phyloP scores from a whole-genome alignment of 2,797 vertebrate species.

The Potorous gilbertii region DNA sequence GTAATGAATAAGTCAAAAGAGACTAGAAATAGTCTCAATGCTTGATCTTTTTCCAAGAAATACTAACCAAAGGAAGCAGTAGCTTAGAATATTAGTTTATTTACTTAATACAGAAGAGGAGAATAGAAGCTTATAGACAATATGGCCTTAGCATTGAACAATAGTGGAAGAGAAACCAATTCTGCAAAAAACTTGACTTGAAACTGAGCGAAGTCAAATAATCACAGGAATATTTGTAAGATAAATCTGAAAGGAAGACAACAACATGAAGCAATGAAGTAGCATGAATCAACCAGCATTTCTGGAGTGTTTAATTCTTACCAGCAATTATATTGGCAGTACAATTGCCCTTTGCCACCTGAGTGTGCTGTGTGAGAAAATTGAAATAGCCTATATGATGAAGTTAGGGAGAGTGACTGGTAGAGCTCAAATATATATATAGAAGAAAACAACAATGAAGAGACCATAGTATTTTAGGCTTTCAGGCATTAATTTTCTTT shows the following conservation, averaged over 20 bases:
- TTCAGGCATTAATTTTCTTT: background rate
- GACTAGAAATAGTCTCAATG: background rate
- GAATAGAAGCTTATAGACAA: background rate
- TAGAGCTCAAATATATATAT: background rate
- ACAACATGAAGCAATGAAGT: background rate
- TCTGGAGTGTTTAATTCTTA: background rate
- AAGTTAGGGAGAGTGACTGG: background rate
- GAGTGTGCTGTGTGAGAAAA: background rate
- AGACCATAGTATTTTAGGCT: background rate
- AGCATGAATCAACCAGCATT: background rate
- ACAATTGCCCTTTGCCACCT: background rate
- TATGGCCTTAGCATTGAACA: background rate
- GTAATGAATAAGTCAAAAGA: background rate
- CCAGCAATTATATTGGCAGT: background rate
- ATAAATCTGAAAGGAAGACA: background rate
- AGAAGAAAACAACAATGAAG: background rate
- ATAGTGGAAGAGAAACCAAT: background rate
- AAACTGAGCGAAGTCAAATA: background rate
- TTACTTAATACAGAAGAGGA: background rate
- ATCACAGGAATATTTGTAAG: background rate
- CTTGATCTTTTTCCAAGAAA: background rate
- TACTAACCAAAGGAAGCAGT: background rate
- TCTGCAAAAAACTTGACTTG: background rate
- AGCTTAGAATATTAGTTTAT: background rate
- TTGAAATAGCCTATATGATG: background rate